These are phyloP conservation scores for Julus scandinavius DNA, from an alignment of 2,888 invertebrate genomes.

Conservation along the genomic window DNA sequence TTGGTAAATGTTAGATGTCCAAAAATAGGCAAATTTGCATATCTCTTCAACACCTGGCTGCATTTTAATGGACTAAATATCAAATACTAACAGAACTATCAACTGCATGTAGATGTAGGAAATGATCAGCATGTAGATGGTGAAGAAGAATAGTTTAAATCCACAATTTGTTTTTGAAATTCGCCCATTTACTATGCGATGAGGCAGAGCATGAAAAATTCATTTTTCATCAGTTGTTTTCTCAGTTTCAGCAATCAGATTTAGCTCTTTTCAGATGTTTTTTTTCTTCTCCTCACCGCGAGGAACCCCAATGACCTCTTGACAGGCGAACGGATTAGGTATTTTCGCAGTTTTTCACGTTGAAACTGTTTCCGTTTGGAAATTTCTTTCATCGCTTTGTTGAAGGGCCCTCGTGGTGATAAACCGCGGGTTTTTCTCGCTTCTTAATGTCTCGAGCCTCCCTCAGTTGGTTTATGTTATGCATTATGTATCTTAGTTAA, in stretches of 20 bases:
- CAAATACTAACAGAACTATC: not conserved
- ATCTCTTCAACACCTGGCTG: not conserved
- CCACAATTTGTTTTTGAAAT: not conserved
- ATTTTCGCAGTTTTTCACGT: not conserved
- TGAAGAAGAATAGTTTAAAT: not conserved
- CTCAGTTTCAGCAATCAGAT: not conserved
- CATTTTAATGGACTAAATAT: not conserved
- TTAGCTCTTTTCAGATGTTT: not conserved
- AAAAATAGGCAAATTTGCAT: too few species aligned
- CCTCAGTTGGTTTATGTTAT: not conserved
- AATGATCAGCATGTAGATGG: not conserved
- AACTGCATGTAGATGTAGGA: not conserved
- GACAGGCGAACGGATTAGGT: not conserved
- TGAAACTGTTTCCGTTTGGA: not conserved
- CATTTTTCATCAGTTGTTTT: not conserved
- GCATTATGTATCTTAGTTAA: conserved; percentile 29
- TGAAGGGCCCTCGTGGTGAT: not conserved
- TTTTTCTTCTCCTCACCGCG: not conserved
- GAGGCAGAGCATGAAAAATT: not conserved
- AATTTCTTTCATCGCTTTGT: conserved; percentile 22
- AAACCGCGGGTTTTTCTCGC: not conserved
- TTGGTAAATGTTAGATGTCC: too few species aligned
- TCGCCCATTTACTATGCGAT: not conserved
- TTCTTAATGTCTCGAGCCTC: conserved; percentile 15
- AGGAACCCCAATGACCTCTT: not conserved